Evolutionary conservation across 2,113 vertebrate genomes (phyloP).

Genomic region (Amblyopsis rosae): DNA sequence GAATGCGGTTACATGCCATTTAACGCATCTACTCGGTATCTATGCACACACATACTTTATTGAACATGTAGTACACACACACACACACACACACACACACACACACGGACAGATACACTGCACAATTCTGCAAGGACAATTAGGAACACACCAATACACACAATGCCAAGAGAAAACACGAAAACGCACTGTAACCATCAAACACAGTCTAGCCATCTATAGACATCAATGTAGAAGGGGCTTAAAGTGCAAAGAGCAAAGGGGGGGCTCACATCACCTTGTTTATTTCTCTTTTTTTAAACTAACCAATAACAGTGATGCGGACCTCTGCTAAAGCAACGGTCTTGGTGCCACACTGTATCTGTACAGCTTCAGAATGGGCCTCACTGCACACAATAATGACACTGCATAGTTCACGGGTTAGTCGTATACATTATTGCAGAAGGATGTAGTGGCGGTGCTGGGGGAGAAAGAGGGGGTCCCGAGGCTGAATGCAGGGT

Average conservation of each 20-base stretch:
- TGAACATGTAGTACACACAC: neutral
- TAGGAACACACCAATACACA: conserved; percentile 41
- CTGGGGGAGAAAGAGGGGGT: conserved; percentile 16
- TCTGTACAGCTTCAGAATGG: conserved; percentile 53
- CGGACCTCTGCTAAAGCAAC: conserved; percentile 55
- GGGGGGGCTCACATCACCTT: conserved; percentile 49
- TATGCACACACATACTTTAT: neutral
- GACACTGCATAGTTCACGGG: conserved; percentile 95
- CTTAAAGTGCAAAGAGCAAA: conserved; percentile 78
- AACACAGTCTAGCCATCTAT: conserved; percentile 72
- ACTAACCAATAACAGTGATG: conserved; percentile 33
- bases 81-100: conserved; percentile 29
- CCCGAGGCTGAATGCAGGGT: too few species aligned
- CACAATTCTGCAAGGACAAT: conserved; percentile 14
- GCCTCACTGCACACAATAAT: conserved; percentile 52
- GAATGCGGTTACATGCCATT: conserved; percentile 6
- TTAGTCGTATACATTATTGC: conserved; percentile 91
- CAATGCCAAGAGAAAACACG: conserved; percentile 36
- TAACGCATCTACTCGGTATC: too few species aligned
- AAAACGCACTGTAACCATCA: conserved; percentile 53
- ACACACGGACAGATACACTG: conserved; percentile 22
- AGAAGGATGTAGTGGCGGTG: conserved; percentile 67
- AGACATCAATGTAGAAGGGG: conserved; percentile 69
- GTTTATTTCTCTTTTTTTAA: conserved; percentile 10
- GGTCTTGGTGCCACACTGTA: conserved; percentile 41